Percentiles rank a stretch among this genome's conserved stretches.
Conservation (phyloP, 2,888 invertebrate genomes). For the Leptinotarsa haldemani region DNA sequence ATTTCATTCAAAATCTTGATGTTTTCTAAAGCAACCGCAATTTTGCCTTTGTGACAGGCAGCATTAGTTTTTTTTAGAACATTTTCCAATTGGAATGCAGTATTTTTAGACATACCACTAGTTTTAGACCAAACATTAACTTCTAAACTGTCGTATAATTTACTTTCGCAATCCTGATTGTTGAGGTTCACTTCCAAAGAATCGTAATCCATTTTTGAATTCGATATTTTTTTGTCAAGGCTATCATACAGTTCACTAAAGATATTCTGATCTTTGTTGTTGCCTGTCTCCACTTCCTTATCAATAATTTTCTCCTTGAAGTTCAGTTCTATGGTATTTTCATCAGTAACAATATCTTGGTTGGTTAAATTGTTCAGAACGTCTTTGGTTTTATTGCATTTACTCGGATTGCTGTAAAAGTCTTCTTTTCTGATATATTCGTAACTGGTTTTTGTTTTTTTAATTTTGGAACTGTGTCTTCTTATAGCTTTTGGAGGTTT, state of each 20-base stretch:
- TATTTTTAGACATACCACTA: conserved; percentile 50
- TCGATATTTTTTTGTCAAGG: conserved; percentile 59
- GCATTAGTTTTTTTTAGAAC: conserved; percentile 63
- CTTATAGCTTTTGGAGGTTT: conserved; percentile 81
- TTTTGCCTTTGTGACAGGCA: conserved; percentile 52
- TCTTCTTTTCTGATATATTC: conserved; percentile 65
- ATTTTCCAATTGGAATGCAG: conserved; percentile 52
- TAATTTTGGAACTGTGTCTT: conserved; percentile 71
- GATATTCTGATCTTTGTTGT: conserved; percentile 48
- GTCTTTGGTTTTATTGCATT: conserved; percentile 45
- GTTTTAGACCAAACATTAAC: conserved; percentile 55
- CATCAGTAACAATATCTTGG: conserved; percentile 53
- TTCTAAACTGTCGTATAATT: conserved; percentile 60
- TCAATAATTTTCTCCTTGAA: conserved; percentile 64
- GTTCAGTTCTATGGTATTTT: conserved; percentile 61
- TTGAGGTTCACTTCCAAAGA: conserved; percentile 61
- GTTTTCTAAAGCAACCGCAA: conserved; percentile 67
- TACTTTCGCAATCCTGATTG: conserved; percentile 49
- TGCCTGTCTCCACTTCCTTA: conserved; percentile 59
- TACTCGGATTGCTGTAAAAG: conserved; percentile 56
- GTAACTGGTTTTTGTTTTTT: conserved; percentile 61
- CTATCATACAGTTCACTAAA: conserved; percentile 61
- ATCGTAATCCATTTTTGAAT: conserved; percentile 59
- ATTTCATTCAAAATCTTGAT: conserved; percentile 74
- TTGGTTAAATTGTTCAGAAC: conserved; percentile 48